Base-by-base conservation (phyloP, 2,888 invertebrate genomes). In the Aleiodes testaceus region DNA sequence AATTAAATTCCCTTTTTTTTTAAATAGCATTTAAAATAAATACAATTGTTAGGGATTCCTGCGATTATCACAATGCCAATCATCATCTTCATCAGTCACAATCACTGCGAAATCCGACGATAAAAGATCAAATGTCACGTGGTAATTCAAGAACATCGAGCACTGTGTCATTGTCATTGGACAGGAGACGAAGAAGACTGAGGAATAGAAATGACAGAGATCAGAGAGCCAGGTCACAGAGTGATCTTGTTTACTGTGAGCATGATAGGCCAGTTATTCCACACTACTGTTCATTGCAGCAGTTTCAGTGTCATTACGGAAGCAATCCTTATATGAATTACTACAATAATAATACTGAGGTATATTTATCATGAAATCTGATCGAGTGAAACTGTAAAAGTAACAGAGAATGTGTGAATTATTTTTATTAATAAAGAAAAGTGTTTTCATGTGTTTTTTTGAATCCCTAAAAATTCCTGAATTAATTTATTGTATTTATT, bases 191-290 rank as follows among this genome's bases (percentile, higher is more conserved):
- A 49, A 79, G 80, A 59, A 78, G 78, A 42, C 70, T 83, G 42
- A 79, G 79, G 44, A 85, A 82, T 72, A 79, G 82, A 70, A 79
- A 80, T 66, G 82, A 85, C 42, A 76, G 82, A 18, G 82, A 85
- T 69, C 84, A 85, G 50, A 80, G 83, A 20, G 77, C 84, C 11
- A 82, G 80, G 72, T 86, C 85, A 0, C 86, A 86, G 50, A 84
- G 80, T 69, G 85, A 86, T 73, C 75, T 85, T 44, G 74, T 82
- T 14, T 80, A 73, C 49, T 79, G 77, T 63, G 79, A 81, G 11
- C 76, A 78, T 66, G 79, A 78, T 76, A 77, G 70, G 20, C 70
- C 72, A 20, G 61, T 72, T 22, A 75, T 70, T 16, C 71, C 76
- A 6, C 81, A 80, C 49, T 84, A 78, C 69, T 84, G 85, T 26